Evolutionary conservation across 2,888 invertebrate species (phyloP), one percentile per base, ranked within the genome.

Genomic region (Euclidia mi): DNA sequence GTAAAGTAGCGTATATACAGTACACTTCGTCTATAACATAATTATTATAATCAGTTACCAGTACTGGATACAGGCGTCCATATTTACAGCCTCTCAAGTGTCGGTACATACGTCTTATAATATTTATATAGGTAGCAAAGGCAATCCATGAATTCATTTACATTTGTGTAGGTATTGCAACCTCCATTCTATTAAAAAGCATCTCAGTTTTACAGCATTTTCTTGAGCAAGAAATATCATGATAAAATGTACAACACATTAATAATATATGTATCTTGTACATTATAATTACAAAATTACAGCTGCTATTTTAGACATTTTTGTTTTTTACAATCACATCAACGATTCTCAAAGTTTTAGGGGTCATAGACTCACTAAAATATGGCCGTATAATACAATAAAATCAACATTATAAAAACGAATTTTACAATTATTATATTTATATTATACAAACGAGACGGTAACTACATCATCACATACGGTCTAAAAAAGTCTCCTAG

Each of bases 391-490:
- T 28, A 20, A 12, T 42, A 29, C n/a, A 29, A 29, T 20, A 17
- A 12, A 34, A 14, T n/a, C n/a, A n/a, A 32, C 1, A 31, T 32
- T 20, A 14, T 45, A 37, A 7, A 25, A 29, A 20, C 6, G 10
- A 42, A 29, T 31, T 58, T 56, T 52, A 41, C 29, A 49, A 59
- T 62, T 61, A 70, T 18, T 62, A 53, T n/a, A n/a, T n/a, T n/a
- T n/a, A n/a, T n/a, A n/a, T 61, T 68, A 69, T 70, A 69, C 34
- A 45, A 31, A 31, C 29, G 14, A 62, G 74, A 78, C 70, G 85
- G 85, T 85, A 85, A 84, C 84, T 76, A 77, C 46, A 56, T 50
- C 71, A 84, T 85, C 80, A 84, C 81, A 71, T 69, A 51, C n/a
- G 43, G 64, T 75, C 48, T 60, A 47, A 25, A 17, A 40, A 29